These are phyloP conservation scores for Laticauda colubrina DNA, from an alignment of 2,113 vertebrate genomes.

Conservation along the genomic window DNA sequence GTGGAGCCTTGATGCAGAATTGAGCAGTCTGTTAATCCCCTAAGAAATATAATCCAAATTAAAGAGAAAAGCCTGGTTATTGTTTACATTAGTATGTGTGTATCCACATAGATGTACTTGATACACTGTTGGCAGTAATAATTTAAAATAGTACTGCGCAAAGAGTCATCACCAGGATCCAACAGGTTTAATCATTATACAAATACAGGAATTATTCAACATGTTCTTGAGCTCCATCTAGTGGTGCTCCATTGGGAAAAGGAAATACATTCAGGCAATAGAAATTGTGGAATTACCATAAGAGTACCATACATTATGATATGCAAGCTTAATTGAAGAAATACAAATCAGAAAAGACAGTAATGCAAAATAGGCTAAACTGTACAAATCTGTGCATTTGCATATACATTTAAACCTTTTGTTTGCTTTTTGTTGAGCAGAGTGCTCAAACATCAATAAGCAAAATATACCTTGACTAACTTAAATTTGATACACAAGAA, in stretches of 20 bases:
- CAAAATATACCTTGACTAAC: background rate
- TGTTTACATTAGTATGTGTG: background rate
- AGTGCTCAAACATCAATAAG: background rate
- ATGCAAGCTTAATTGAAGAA: background rate
- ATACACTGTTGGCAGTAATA: background rate
- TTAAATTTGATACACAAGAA: background rate
- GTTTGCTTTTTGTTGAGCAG: background rate
- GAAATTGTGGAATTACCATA: background rate
- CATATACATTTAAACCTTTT: background rate
- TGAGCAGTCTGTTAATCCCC: background rate
- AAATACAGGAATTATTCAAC: background rate
- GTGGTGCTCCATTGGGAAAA: background rate
- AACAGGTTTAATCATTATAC: background rate
- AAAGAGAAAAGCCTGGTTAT: background rate
- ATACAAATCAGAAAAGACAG: background rate
- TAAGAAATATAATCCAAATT: background rate
- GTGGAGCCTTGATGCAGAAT: background rate
- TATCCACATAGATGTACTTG: background rate
- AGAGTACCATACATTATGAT: background rate
- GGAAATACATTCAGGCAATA: background rate
- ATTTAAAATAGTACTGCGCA: background rate
- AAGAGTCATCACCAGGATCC: background rate
- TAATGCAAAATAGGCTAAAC: background rate
- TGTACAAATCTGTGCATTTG: background rate
- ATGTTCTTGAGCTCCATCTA: conserved; percentile 24